Evolutionary conservation across 2,888 invertebrate species (phyloP), one percentile per base, ranked within the genome.

Genomic region (Lycophotia porphyrea): DNA sequence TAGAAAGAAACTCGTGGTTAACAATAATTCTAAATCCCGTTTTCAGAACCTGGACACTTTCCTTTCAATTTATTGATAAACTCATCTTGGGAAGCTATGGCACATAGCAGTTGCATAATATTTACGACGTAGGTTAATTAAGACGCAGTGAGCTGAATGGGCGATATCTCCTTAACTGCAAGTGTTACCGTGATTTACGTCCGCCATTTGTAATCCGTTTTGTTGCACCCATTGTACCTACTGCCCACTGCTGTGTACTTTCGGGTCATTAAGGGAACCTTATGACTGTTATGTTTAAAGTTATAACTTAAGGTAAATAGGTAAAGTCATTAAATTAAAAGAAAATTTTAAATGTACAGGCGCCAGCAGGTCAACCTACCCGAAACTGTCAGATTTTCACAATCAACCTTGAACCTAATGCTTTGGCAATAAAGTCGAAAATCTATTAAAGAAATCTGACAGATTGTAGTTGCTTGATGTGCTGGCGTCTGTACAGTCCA

Each of bases 101-200:
- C 47, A 61, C 34, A 63, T 71, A 24, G 63, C 70, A 70, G 64
- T 55, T 60, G 65, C 66, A 67, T 69, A 70, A 71, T 82, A 74
- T 78, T 84, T 85, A 81, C 74, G 76, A 74, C 74, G 24, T 71
- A 68, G 63, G 88, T 89, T 91, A 93, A 93, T 93, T 93, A 93
- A 93, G 92, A 91, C 87, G 84, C 84, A 87, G 82, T 78, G 76
- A 77, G 85, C 88, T 84, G 86, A 88, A 89, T 87, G 85, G 87
- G 90, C 90, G 84, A 89, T 92, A 89, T 92, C 93, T 92, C 91
- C 91, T 93, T 92, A 91, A 88, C 87, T 92, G 93, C 94, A 94
- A 93, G 91, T 94, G 94, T 93, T 93, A 88, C 93, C 90, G 84
- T 92, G 93, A 94, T 94, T 94, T 93, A 94, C 92, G 88, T 80